Conservation (phyloP, 2,113 vertebrate species). For the Ardeotis arabs region DNA sequence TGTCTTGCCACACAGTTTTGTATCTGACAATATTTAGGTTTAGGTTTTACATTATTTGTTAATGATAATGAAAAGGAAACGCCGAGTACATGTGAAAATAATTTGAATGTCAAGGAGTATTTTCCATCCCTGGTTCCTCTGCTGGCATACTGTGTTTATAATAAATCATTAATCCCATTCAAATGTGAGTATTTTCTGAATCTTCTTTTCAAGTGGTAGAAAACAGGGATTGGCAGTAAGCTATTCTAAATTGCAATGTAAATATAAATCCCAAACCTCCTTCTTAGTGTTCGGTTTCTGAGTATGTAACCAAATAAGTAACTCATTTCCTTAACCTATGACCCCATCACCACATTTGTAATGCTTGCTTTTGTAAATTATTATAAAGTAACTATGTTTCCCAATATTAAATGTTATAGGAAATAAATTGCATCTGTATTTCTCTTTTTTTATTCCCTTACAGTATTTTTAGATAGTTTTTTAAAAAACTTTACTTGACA, state of each 20-base stretch:
- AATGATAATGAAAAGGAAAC: neutral
- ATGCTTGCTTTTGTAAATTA: neutral
- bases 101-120: neutral
- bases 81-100: neutral
- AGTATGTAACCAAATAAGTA: neutral
- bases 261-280: neutral
- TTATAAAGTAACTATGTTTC: neutral
- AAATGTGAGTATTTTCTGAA: constrained; percentile 16
- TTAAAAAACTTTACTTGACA: constrained; percentile 53
- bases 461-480: neutral
- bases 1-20: neutral
- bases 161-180: constrained; percentile 33
- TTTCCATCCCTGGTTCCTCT: neutral
- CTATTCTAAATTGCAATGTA: neutral
- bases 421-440: constrained; percentile 14
- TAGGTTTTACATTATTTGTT: neutral
- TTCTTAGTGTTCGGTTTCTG: neutral
- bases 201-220: neutral
- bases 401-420: neutral
- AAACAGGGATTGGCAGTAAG: neutral
- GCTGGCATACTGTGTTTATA: neutral
- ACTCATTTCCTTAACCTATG: neutral
- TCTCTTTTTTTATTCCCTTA: constrained; percentile 20
- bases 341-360: neutral
- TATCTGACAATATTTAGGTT: neutral